Conservation (phyloP, 2,113 vertebrate species). For the Leuciscus idus region DNA sequence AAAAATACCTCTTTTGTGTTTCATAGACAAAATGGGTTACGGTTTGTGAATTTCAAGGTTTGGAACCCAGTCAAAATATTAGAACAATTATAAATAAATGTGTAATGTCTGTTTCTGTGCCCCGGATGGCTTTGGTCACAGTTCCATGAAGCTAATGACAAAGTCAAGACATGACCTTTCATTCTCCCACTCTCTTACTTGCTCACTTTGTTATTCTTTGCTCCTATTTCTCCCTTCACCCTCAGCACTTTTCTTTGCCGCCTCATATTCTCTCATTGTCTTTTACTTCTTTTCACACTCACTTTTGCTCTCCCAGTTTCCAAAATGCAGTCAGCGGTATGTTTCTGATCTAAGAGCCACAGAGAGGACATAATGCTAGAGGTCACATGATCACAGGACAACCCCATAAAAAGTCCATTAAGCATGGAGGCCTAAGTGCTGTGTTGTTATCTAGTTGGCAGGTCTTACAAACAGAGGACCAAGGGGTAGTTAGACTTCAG, state of each 20-base stretch:
- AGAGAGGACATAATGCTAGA: slow-evolving; percentile 79
- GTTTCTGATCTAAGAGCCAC: slow-evolving; percentile 87
- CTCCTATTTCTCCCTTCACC: neutral
- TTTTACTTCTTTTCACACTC: neutral
- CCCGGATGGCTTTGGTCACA: neutral
- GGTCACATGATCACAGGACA: slow-evolving; percentile 89
- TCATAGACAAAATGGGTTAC: too few species aligned
- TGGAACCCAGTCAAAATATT: neutral
- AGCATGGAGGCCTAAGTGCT: slow-evolving; percentile 89
- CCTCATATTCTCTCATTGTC: neutral
- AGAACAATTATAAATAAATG: too few species aligned
- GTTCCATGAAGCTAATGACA: neutral
- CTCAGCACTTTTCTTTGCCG: neutral
- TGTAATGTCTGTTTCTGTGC: neutral
- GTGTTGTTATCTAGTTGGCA: slow-evolving; percentile 95
- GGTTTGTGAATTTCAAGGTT: neutral
- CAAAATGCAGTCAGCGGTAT: slow-evolving; percentile 73
- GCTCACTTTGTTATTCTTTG: neutral
- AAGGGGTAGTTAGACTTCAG: slow-evolving; percentile 73
- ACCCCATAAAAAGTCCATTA: slow-evolving; percentile 99
- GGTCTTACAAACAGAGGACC: slow-evolving; percentile 93
- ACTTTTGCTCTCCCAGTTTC: slow-evolving; percentile 22
- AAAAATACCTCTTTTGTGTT: neutral
- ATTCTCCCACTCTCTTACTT: neutral
- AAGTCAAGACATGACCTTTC: neutral